phyloP scores from a whole-genome alignment of 2,888 invertebrate genomes.

The Drosophila hamatofila region DNA sequence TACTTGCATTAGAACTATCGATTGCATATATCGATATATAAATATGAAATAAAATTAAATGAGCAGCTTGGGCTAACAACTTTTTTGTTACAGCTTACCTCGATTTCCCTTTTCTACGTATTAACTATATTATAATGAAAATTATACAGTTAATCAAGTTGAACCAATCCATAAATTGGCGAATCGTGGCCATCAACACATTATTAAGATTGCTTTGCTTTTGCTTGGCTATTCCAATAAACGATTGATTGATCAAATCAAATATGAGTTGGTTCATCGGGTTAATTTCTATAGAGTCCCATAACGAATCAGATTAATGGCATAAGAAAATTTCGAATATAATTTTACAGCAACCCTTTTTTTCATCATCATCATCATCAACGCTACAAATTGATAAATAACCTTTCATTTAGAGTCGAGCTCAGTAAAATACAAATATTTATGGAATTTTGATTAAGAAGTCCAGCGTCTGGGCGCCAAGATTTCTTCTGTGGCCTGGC shows the following conservation, averaged over 20 bases:
- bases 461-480: conserved; percentile 29
- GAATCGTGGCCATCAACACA: conserved; percentile 44
- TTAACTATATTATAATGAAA: conserved; percentile 25
- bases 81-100: background rate
- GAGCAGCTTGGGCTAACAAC: too few species aligned
- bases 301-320: conserved; percentile 65
- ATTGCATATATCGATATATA: too few species aligned
- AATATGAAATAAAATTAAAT: too few species aligned
- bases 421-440: conserved; percentile 52
- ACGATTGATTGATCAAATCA: conserved; percentile 19
- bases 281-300: conserved; percentile 23
- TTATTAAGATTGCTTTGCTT: conserved; percentile 30
- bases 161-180: conserved; percentile 34
- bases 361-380: background rate
- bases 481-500: conserved; percentile 1
- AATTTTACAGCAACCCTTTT: conserved; percentile 34
- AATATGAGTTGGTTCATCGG: conserved; percentile 1
- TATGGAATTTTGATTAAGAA: conserved; percentile 71
- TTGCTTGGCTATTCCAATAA: background rate
- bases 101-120: background rate
- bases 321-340: conserved; percentile 24
- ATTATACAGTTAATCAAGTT: conserved; percentile 29
- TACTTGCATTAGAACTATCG: too few species aligned
- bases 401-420: background rate
- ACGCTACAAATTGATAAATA: conserved; percentile 8